A percentile compares a stretch with the other conserved stretches of the same genome.
Evolutionary conservation across 2,888 invertebrate genomes (phyloP).

Genomic region (Apodemia duryi): DNA sequence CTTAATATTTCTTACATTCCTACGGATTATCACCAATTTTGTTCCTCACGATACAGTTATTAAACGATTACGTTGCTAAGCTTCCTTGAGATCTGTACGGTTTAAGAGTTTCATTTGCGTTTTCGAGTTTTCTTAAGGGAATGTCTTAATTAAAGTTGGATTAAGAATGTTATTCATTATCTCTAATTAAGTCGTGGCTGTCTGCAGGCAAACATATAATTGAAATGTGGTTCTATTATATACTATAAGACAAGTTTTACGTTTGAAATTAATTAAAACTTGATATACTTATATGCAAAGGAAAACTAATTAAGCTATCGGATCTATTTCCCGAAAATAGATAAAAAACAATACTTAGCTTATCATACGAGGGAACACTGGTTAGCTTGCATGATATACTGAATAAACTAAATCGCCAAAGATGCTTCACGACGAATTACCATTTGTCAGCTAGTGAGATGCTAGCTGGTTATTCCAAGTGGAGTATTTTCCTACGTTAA

Average conservation of each 20-base stretch:
- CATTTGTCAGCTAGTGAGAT: too few species aligned
- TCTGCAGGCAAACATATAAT: conserved; percentile 8
- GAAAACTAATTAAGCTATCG: background rate
- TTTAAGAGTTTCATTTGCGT: conserved; percentile 22
- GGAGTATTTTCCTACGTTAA: too few species aligned
- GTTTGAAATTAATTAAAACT: background rate
- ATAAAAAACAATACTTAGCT: too few species aligned
- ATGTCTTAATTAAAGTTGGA: conserved; percentile 18
- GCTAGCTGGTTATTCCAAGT: too few species aligned
- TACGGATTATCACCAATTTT: conserved; percentile 61
- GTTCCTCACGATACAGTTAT: conserved; percentile 41
- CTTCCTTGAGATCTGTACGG: conserved; percentile 23
- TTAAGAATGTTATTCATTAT: conserved; percentile 18
- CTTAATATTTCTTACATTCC: conserved; percentile 65
- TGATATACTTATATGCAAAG: background rate
- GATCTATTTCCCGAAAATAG: too few species aligned
- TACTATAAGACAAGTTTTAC: background rate
- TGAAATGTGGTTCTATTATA: conserved; percentile 6
- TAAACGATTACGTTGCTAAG: conserved; percentile 46
- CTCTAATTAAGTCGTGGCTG: conserved; percentile 13
- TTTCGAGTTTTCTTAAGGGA: conserved; percentile 20
- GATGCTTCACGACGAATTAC: too few species aligned
- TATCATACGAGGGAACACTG: too few species aligned
- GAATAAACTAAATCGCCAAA: too few species aligned
- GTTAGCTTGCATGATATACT: too few species aligned